Evolutionary conservation across 35 echinoderm and acorn worm genomes (phyloP), one percentile per base, ranked within the genome.

Genomic region (Stichopus chloronotus): DNA sequence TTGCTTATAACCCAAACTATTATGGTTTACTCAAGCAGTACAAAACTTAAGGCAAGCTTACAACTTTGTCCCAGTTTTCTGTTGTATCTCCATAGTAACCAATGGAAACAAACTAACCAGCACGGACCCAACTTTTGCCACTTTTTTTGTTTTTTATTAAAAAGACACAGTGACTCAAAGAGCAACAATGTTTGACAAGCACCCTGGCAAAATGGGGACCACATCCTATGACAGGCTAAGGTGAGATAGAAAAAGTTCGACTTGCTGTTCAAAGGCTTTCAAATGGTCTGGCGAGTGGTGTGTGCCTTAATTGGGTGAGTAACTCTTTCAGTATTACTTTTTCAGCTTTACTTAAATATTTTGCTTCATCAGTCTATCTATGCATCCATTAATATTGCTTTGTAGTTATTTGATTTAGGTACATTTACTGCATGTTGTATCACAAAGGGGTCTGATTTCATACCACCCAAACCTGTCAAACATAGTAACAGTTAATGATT

Each of bases 41-140:
- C 52, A 24, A 83, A 83, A 19, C 8, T 43, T 83, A 11, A 52
- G 30, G 55, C 80, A 83, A 83, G 30, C 53, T 56, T 4, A 55
- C 53, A 83, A 83, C 43, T 83, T 83, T 83, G 80, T 56, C 52
- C 80, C 55, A 83, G 80, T 56, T 83, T 43, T 83, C 43, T 83
- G 52, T 14, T 83, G 1, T n/a, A 83, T 83, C 55, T 9, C 80
- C 80, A 53, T 83, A 52, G 80, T 83, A 83, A 83, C 80, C 53
- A 55, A 83, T 55, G 53, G 43, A 55, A 83, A 83, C 80, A 83
- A 83, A 56, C 52, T 83, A 43, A 19, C 13, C 19, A 83, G 12
- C n/a, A 83, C 80, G 55, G 55, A 55, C 53, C 55, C n/a, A 83
- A 83, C 52, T 83, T 83, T 83, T 83, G 80, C 80, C 80, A 83